phyloP scores from a whole-genome alignment of 2,888 invertebrate genomes.

The Cerceris ruficornis region DNA sequence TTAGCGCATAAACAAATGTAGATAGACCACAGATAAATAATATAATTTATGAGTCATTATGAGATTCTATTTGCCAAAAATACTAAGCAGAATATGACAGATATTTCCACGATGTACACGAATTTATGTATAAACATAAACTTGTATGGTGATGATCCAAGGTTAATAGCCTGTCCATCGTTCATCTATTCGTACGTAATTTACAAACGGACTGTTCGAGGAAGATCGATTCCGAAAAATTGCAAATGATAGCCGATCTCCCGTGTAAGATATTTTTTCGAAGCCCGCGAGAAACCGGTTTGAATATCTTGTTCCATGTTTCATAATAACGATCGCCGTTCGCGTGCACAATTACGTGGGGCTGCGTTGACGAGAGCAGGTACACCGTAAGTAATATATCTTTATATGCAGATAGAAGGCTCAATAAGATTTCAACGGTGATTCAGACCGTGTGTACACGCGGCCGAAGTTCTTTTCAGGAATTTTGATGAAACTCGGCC shows the following conservation, averaged over 20 bases:
- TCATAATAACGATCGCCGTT: not conserved
- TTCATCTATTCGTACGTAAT: not conserved
- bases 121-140: too few species aligned
- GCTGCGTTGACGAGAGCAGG: not conserved
- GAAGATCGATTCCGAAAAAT: not conserved
- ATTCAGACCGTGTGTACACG: too few species aligned
- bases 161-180: not conserved
- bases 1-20: too few species aligned
- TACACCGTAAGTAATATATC: not conserved
- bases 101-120: too few species aligned
- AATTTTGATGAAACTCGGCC: not conserved
- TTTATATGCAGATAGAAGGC: not conserved
- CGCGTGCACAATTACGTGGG: not conserved
- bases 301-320: not conserved
- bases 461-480: not conserved
- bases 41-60: too few species aligned
- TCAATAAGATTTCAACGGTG: not conserved
- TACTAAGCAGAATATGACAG: too few species aligned
- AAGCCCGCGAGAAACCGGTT: not conserved
- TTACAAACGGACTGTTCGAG: not conserved
- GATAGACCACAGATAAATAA: too few species aligned
- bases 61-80: too few species aligned
- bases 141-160: not conserved
- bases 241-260: not conserved
- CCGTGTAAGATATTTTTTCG: not conserved